Evolutionary conservation across 2,888 invertebrate species (phyloP), one percentile per base, ranked within the genome.

Genomic region (Ecdyonurus torrentis): DNA sequence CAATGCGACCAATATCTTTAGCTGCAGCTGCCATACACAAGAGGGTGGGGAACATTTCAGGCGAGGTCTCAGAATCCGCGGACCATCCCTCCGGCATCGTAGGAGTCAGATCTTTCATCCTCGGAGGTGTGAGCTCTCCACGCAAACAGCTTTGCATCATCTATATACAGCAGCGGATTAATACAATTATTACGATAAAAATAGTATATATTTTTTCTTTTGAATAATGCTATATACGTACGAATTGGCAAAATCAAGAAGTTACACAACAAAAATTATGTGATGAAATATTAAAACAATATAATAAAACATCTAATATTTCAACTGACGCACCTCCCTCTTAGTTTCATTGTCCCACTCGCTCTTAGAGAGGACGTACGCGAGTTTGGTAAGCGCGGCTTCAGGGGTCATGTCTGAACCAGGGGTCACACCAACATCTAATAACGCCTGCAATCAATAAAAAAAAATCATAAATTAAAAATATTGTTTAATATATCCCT

Each of bases 351-450:
- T 76, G 59, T 78, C 77, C 76, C 87, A 83, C 60, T 86, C 83
- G 2, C 79, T 77, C 71, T 93, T 90, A 1, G 91, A 87, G 23
- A 97, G 76, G 1, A 97, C 90, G 70, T 94, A 97, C 0, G 88
- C 83, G 1, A 98, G 78, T 74, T 98, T 98, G 1, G 91, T 85
- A 7, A 96, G 79, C 0, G 96, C 95, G 0, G 97, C 93, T 74
- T 97, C 97, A 0, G 91, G 87, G 0, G 97, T 97, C 89, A 93
- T 90, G 71, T 94, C 93, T 63, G 79, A 83, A 0, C 93, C 92
- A 0, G 86, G 81, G 24, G 89, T 81, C 1, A 92, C 86, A 1
- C 92, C 92, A 63, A 80, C 80, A 63, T 84, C 81, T 37, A 79
- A 74, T 64, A 89, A 73, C 22, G 78, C 76, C 82, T 82, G 68